Evolutionary conservation across 2,797 vertebrate genomes (phyloP), one percentile per base, ranked within the genome.

Genomic region (Hipposideros larvatus): DNA sequence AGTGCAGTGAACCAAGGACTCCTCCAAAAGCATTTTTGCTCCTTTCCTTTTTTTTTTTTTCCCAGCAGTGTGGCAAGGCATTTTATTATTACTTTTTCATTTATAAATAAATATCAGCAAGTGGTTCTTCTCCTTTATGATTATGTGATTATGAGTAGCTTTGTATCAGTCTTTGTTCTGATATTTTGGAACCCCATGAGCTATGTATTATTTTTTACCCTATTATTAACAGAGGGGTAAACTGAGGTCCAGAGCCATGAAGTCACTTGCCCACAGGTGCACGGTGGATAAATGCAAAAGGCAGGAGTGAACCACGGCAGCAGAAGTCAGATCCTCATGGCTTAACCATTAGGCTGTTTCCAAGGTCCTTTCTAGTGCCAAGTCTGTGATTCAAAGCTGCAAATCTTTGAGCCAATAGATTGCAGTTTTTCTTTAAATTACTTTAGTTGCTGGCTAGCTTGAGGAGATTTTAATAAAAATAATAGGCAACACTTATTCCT

Each of bases 21-120:
- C 34, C 89, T 88, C 90, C 87, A 88, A 90, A 97, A 98, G 88
- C 65, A 83, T 70, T 96, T 82, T 95, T 78, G n/a, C n/a, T 65
- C 19, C 70, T n/a, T 34, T 18, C 8, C 16, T 19, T 34, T 21
- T 9, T 74, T 21, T 61, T 11, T 63, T 24, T 31, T 15, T 1
- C 28, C 70, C 41, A 92, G 89, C 48, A 88, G 61, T 53, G 83
- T 57, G 34, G 66, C 57, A 93, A 94, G 31, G 9, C 57, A 91
- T 83, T 89, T 73, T 74, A 91, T 89, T 77, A 89, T 89, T 98
- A 48, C 94, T 53, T 55, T 55, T 18, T 26, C 57, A 59, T 10
- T 48, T 82, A 70, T 9, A 96, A 95, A 80, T 46, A 87, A 73
- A 75, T 89, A 89, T 84, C 59, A 96, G 68, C 91, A 87, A 90